Conservation (phyloP, 2,113 vertebrate genomes). For the Hymenochirus boettgeri region DNA sequence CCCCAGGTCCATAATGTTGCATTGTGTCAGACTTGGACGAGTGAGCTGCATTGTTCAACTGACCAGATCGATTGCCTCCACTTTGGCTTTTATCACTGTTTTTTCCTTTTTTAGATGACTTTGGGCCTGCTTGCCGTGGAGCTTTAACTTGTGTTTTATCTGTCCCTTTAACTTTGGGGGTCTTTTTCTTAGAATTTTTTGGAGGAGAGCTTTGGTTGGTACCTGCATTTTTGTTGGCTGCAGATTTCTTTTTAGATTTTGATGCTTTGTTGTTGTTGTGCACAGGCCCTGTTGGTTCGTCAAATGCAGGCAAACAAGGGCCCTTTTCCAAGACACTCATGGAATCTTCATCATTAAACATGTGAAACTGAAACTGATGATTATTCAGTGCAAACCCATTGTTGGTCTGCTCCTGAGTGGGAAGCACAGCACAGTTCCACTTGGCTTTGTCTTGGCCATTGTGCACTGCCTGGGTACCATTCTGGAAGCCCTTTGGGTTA, state of each 20-base stretch:
- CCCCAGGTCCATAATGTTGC: slow-evolving; percentile 49
- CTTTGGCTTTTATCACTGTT: slow-evolving; percentile 75
- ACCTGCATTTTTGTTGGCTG: slow-evolving; percentile 73
- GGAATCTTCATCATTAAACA: slow-evolving; percentile 87
- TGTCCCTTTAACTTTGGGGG: slow-evolving; percentile 79
- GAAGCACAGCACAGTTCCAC: slow-evolving; percentile 83
- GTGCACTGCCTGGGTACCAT: slow-evolving; percentile 67
- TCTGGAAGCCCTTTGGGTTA: slow-evolving; percentile 79
- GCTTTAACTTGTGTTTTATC: slow-evolving; percentile 79
- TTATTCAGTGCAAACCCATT: slow-evolving; percentile 82
- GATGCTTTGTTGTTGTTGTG: slow-evolving; percentile 75
- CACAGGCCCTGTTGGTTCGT: slow-evolving; percentile 75
- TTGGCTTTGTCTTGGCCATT: slow-evolving; percentile 78
- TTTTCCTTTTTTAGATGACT: slow-evolving; percentile 88
- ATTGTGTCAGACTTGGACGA: slow-evolving; percentile 58
- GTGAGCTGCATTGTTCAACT: slow-evolving; percentile 48
- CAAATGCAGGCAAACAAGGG: slow-evolving; percentile 72
- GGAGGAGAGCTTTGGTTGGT: slow-evolving; percentile 73
- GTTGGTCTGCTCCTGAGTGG: slow-evolving; percentile 72
- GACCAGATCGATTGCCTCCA: slow-evolving; percentile 50
- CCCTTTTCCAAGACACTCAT: slow-evolving; percentile 75
- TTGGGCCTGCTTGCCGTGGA: slow-evolving; percentile 77
- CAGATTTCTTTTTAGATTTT: slow-evolving; percentile 89
- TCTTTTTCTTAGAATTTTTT: slow-evolving; percentile 87
- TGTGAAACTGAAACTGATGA: slow-evolving; percentile 88